phyloP scores from a whole-genome alignment of 2,113 vertebrate genomes.

The Hylia prasina region DNA sequence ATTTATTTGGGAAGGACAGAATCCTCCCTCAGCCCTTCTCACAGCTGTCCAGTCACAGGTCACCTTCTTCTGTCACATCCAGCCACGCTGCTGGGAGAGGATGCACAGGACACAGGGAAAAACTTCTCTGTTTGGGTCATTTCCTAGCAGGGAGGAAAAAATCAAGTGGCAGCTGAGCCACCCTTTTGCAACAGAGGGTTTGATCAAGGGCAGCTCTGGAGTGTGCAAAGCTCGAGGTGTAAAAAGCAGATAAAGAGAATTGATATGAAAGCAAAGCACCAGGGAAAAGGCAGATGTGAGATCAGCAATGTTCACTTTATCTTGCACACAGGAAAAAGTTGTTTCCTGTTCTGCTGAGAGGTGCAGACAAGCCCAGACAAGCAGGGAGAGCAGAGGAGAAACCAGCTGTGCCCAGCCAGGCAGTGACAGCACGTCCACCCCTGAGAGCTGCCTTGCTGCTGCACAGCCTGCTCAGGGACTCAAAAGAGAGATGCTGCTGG shows the following conservation, averaged over 20 bases:
- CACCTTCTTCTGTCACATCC: not conserved
- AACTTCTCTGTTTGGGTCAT: not conserved
- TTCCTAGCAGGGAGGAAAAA: not conserved
- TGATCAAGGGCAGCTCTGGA: not conserved
- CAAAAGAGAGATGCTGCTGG: not conserved
- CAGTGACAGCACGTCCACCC: not conserved
- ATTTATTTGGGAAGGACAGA: not conserved
- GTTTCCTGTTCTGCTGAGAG: not conserved
- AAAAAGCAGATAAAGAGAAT: not conserved
- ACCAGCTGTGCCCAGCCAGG: not conserved
- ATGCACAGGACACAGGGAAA: not conserved
- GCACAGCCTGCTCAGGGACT: not conserved
- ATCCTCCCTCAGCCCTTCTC: not conserved
- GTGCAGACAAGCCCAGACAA: constrained; percentile 25
- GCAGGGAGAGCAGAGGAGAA: not conserved
- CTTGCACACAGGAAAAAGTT: not conserved
- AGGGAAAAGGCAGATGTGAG: not conserved
- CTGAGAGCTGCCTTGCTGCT: not conserved
- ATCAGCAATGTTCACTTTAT: not conserved
- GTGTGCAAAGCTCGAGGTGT: not conserved
- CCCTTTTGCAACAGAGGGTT: not conserved
- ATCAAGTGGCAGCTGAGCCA: not conserved
- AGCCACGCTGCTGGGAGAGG: not conserved
- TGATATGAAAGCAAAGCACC: not conserved
- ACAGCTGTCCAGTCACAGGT: not conserved